Evolutionary conservation across 2,888 invertebrate genomes (phyloP).

Genomic region (Athalia rosae): DNA sequence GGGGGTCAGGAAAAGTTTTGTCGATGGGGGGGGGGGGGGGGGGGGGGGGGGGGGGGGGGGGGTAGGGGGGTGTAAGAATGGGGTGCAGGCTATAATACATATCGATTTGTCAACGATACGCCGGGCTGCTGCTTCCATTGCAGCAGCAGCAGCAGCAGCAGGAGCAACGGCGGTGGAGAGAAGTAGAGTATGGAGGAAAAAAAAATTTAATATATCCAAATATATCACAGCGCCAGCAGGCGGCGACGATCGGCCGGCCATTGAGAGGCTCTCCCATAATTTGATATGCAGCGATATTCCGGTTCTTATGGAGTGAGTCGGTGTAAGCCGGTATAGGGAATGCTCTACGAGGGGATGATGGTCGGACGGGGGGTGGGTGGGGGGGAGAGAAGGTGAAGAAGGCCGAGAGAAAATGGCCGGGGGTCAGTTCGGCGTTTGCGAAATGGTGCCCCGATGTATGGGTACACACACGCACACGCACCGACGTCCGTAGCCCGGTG

Average conservation of each 20-base stretch:
- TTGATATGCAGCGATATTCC: slow-evolving; percentile 71
- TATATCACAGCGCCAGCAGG: slow-evolving; percentile 71
- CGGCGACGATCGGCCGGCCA: slow-evolving; percentile 67
- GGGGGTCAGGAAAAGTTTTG: background rate
- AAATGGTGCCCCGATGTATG: too few species aligned
- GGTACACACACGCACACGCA: too few species aligned
- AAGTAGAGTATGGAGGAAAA: slow-evolving; percentile 54
- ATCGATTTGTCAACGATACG: slow-evolving; percentile 52
- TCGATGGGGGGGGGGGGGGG: too few species aligned
- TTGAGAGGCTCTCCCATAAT: slow-evolving; percentile 69
- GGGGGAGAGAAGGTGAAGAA: slow-evolving; percentile 51
- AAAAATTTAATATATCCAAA: slow-evolving; percentile 74
- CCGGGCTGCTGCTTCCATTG: background rate
- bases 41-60: too few species aligned
- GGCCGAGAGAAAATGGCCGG: slow-evolving; percentile 33
- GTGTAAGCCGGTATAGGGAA: slow-evolving; percentile 66
- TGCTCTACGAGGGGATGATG: slow-evolving; percentile 59
- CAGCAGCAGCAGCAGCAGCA: background rate
- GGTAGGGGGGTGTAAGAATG: slow-evolving; percentile 17
- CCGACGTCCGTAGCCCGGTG: too few species aligned
- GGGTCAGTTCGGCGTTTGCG: slow-evolving; percentile 16
- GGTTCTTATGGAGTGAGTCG: slow-evolving; percentile 53
- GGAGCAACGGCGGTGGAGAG: slow-evolving; percentile 44
- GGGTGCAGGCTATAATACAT: slow-evolving; percentile 29
- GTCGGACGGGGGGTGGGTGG: slow-evolving; percentile 34